These are phyloP conservation scores for Pseudocheirus occidentalis DNA, from an alignment of 2,797 vertebrate species.

Conservation along the genomic window DNA sequence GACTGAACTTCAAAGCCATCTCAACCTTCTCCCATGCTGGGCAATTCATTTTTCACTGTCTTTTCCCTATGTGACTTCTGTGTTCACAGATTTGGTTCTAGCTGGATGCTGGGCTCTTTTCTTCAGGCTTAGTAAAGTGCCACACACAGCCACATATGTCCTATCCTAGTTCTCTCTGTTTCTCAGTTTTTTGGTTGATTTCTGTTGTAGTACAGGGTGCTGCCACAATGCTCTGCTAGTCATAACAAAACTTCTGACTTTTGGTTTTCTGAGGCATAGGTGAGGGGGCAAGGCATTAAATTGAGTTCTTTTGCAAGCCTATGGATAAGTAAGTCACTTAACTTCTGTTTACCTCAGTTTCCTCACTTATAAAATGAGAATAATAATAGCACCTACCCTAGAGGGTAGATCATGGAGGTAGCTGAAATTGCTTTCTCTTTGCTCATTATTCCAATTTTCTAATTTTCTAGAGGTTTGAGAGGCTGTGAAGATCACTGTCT, in stretches of 20 bases:
- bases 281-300: neutral
- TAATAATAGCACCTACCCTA: neutral
- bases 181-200: neutral
- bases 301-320: neutral
- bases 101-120: neutral
- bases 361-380: neutral
- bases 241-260: neutral
- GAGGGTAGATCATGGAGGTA: neutral
- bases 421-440: neutral
- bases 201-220: neutral
- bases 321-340: neutral
- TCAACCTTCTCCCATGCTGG: neutral
- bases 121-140: neutral
- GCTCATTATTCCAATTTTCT: neutral
- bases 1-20: neutral
- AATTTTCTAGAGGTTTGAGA: neutral
- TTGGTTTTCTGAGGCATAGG: neutral
- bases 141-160: neutral
- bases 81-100: neutral
- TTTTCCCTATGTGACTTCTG: neutral
- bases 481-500: neutral
- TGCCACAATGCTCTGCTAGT: neutral
- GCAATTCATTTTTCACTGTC: neutral
- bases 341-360: neutral
- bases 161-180: neutral